Evolutionary conservation across 2,888 invertebrate species (phyloP), one percentile per base, ranked within the genome.

Genomic region (Trichogramma dendrolimi): DNA sequence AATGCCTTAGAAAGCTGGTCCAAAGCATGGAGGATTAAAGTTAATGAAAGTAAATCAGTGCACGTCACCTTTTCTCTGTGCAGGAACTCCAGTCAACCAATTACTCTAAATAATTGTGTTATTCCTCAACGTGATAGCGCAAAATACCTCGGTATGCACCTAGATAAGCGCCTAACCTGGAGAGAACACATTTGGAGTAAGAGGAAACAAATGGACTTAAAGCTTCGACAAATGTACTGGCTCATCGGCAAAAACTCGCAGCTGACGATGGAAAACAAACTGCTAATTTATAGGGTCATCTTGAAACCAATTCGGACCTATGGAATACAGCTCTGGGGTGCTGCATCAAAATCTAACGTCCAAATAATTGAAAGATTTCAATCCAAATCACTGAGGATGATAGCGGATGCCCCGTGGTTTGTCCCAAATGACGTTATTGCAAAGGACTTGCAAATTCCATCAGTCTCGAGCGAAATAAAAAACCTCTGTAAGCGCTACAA

Each of bases 281-380:
- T 61, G 7, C 41, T 61, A 8, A 4, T 61, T 4, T 61, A 61
- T 46, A 56, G 52, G 27, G 5, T 5, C 7, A 56, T 61, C 6
- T 44, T 57, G n/a, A 61, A 61, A 40, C 61, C 61, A n/a, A 48
- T 61, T 4, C 57, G 57, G 61, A 56, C 61, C 5, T 61, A 61
- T 42, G 60, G 55, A 39, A 55, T 55, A 14, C 55, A 60, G n/a
- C n/a, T n/a, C n/a, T n/a, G n/a, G n/a, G n/a, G n/a, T n/a, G n/a
- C n/a, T n/a, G n/a, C n/a, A n/a, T n/a, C n/a, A n/a, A n/a, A n/a
- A n/a, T n/a, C n/a, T n/a, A n/a, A n/a, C n/a, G n/a, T n/a, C n/a
- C n/a, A n/a, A n/a, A n/a, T n/a, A n/a, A n/a, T n/a, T n/a, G n/a
- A n/a, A n/a, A n/a, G n/a, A n/a, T n/a, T n/a, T n/a, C n/a, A n/a